phyloP scores from a whole-genome alignment of 2,797 vertebrate species.

The Phataginus tetradactyla region DNA sequence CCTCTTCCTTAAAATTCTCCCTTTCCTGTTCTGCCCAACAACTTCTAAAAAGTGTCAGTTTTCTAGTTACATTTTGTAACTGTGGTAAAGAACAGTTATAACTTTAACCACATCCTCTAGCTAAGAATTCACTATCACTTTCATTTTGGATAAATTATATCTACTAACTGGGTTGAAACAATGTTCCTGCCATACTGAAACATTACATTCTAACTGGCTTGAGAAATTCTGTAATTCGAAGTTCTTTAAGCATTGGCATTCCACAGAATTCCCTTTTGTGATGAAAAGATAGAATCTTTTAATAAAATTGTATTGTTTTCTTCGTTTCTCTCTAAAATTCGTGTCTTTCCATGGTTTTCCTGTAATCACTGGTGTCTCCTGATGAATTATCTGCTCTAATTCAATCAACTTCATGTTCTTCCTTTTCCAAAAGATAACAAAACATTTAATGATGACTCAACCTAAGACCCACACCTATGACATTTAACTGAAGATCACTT shows the following conservation, averaged over 20 bases:
- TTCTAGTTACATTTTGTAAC: background rate
- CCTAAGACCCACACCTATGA: background rate
- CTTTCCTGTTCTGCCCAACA: background rate
- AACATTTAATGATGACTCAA: constrained; percentile 16
- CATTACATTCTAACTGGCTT: background rate
- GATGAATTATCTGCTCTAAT: constrained; percentile 43
- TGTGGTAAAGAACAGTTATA: background rate
- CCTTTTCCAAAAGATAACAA: constrained; percentile 34
- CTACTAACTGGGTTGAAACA: background rate
- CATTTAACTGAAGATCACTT: background rate
- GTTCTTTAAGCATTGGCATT: background rate
- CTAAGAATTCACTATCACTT: background rate
- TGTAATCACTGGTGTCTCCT: background rate
- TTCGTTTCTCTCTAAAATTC: background rate
- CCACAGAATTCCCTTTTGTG: background rate
- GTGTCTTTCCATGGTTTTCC: background rate
- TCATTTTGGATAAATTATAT: background rate
- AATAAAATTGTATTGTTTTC: background rate
- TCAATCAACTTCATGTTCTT: background rate
- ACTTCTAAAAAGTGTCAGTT: background rate
- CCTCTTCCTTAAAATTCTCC: background rate
- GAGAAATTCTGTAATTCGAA: background rate
- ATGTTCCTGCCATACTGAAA: background rate
- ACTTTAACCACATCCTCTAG: background rate
- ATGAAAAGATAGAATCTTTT: background rate